Evolutionary conservation across 1,140 invertebrate genomes (phyloP), one percentile per base, ranked within the genome.

Genomic region (Tyrophagus putrescentiae): DNA sequence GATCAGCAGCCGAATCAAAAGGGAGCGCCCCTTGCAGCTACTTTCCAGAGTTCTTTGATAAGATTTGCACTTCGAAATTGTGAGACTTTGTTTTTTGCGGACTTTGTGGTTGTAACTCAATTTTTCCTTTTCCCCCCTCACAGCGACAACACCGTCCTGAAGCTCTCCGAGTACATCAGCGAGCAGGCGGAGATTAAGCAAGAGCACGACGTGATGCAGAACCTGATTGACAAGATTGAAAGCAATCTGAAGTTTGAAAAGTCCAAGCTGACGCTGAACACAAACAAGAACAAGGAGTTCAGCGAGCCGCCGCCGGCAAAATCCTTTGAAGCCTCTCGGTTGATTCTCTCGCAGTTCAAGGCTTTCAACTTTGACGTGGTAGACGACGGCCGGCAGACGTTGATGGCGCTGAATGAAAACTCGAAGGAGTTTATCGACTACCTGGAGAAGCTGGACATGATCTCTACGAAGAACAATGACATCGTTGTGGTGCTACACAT

Each of bases 401-500:
- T 95, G 6, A 80, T 81, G 16, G 82, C 84, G 29, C 73, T 96
- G 52, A 85, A 94, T 73, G 81, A 80, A 29, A 77, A 77, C 7
- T 75, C 79, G 45, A 68, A 78, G 11, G 82, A 81, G 18, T 87
- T 94, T 68, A 79, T 78, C 27, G 70, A 75, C 11, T 81, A 84
- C 62, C 70, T 88, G 16, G 80, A 88, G 68, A 76, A 76, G 29
- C 72, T 94, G 39, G 88, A 92, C 72, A 77, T 77, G 39, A 82
- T 85, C 61, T 87, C 88, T 66, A 79, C 83, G 29, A 76, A 90
- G 64, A 90, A 86, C 5, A 82, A 82, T 67, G 89, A 96, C 69
- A 97, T 93, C 0, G 88, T 87, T 63, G 89, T 95, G 71, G 78
- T 97, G 62, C 95, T 96, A 75, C 98, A 96, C 71, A 88, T 92